phyloP scores from a whole-genome alignment of 1,140 invertebrate genomes.

The Drosophila arizonae region DNA sequence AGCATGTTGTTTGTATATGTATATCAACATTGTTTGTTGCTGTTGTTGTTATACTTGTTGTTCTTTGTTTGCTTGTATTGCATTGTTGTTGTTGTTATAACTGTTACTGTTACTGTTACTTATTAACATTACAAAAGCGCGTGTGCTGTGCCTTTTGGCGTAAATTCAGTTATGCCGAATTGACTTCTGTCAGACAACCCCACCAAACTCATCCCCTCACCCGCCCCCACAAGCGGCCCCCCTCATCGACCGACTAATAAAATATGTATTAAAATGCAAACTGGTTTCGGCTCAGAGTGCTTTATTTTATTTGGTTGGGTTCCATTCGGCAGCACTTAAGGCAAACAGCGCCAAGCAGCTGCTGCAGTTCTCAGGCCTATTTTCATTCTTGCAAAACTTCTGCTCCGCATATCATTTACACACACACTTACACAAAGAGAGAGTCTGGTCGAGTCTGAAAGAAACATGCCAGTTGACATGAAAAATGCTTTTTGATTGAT shows the following conservation, averaged over 20 bases:
- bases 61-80: conserved; percentile 11
- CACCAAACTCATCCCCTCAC: not conserved
- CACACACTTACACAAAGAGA: not conserved
- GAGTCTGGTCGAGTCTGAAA: conserved; percentile 21
- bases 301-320: conserved; percentile 58
- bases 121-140: conserved; percentile 74
- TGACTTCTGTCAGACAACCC: conserved; percentile 53
- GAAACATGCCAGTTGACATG: conserved; percentile 41
- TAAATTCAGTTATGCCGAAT: conserved; percentile 70
- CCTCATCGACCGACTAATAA: not conserved
- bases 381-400: conserved; percentile 36
- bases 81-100: conserved; percentile 2
- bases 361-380: conserved; percentile 70
- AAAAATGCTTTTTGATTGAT: conserved; percentile 69
- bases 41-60: conserved; percentile 14
- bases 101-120: conserved; percentile 38
- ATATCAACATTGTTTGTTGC: conserved; percentile 11
- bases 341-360: conserved; percentile 45
- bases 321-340: conserved; percentile 58
- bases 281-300: conserved; percentile 28
- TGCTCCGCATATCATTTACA: conserved; percentile 50
- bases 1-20: conserved; percentile 42
- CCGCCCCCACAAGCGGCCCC: not conserved
- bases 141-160: conserved; percentile 55
- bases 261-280: conserved; percentile 68